Percentiles rank a stretch among this genome's conserved stretches.
These are phyloP conservation scores for Chamaedrilus cognettii DNA, from an alignment of 2,888 invertebrate genomes.

Conservation along the genomic window DNA sequence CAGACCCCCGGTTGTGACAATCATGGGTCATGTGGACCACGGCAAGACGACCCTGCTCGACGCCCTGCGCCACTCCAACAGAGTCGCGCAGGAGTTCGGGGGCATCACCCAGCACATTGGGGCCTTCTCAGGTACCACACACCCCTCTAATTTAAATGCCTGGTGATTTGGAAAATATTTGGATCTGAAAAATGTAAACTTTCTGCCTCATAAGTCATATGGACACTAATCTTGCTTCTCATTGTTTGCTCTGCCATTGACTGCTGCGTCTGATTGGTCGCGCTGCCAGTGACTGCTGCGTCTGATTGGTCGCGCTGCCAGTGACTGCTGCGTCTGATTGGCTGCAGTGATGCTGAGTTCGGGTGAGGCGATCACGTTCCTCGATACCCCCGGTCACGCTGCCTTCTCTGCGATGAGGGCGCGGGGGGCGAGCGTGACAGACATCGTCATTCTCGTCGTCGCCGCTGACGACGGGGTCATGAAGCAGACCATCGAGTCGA, in stretches of 20 bases:
- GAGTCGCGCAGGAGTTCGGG: conserved; percentile 92
- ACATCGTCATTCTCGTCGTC: conserved; percentile 86
- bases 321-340: background rate
- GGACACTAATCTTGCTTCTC: too few species aligned
- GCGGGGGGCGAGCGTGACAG: conserved; percentile 93
- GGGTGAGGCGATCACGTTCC: conserved; percentile 84
- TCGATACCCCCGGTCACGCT: conserved; percentile 99
- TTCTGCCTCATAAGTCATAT: too few species aligned
- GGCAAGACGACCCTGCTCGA: conserved; percentile 98
- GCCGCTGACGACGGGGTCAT: conserved; percentile 99
- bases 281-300: too few species aligned
- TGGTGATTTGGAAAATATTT: too few species aligned
- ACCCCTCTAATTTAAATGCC: too few species aligned
- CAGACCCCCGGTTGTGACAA: conserved; percentile 92
- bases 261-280: too few species aligned
- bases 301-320: too few species aligned
- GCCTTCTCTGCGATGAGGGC: conserved; percentile 93
- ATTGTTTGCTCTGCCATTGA: too few species aligned
- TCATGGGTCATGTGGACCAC: conserved; percentile 99
- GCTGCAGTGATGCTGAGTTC: conserved; percentile 67
- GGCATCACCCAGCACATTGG: conserved; percentile 99
- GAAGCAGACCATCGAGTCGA: conserved; percentile 94
- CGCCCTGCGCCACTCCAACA: conserved; percentile 78
- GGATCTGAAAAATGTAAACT: too few species aligned
- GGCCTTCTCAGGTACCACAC: conserved; percentile 83